Evolutionary conservation across 2,888 invertebrate genomes (phyloP).

Genomic region (Philopedon plagiatum): DNA sequence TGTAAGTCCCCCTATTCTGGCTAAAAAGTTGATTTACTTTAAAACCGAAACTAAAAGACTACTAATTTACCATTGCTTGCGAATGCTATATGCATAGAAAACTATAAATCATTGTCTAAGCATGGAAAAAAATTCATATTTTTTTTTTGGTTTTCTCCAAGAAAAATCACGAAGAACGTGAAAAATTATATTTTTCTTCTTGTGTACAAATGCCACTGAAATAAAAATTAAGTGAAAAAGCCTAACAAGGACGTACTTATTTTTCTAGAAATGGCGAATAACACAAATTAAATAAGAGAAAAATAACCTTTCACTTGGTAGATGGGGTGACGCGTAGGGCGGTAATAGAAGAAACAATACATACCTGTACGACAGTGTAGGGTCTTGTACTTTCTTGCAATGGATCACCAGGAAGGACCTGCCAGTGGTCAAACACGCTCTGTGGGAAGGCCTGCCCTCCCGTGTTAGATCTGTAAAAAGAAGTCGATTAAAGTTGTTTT

Average conservation of each 20-base stretch:
- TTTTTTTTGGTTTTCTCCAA: too few species aligned
- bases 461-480: conserved; percentile 83
- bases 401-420: conserved; percentile 96
- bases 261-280: background rate
- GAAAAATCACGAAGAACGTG: too few species aligned
- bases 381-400: conserved; percentile 83
- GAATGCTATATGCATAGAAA: conserved; percentile 58
- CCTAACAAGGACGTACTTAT: too few species aligned
- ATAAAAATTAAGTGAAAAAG: too few species aligned
- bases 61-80: conserved; percentile 68
- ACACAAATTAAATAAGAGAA: background rate
- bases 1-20: conserved; percentile 71
- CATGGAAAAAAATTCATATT: conserved; percentile 58
- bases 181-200: too few species aligned
- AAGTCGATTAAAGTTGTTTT: too few species aligned
- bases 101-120: conserved; percentile 62
- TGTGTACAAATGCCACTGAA: too few species aligned
- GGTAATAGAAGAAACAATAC: too few species aligned
- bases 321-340: too few species aligned
- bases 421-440: conserved; percentile 99
- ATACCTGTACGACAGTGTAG: conserved; percentile 83
- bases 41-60: conserved; percentile 69
- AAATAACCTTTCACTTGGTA: too few species aligned
- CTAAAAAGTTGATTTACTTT: conserved; percentile 59
- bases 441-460: conserved; percentile 99